phyloP scores from a whole-genome alignment of 2,113 vertebrate species.

The Sturnira hondurensis region DNA sequence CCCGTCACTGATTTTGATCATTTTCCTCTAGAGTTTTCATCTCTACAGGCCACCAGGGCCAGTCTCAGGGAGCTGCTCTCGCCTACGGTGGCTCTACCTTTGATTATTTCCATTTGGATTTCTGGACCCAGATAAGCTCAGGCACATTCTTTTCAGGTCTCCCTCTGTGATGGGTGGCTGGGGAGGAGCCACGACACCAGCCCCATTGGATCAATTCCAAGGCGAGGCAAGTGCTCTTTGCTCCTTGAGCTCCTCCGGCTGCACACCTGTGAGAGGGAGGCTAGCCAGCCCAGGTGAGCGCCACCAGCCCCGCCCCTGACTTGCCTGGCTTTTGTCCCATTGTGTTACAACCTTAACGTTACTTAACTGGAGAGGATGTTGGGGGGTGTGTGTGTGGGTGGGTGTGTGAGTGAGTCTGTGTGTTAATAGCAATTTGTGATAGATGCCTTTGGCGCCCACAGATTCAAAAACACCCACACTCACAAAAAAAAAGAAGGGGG shows the following conservation, averaged over 20 bases:
- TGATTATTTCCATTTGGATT: not conserved
- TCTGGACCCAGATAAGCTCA: not conserved
- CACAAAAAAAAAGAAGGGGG: conserved; percentile 49
- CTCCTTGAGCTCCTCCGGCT: not conserved
- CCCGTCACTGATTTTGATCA: not conserved
- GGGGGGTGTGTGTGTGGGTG: not conserved
- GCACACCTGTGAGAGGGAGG: not conserved
- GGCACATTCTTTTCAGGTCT: not conserved
- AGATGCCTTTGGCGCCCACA: conserved; percentile 88
- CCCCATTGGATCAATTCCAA: accelerated
- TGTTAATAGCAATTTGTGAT: conserved; percentile 91
- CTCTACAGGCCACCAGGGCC: not conserved
- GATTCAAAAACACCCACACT: conserved; percentile 81
- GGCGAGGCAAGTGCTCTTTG: no score
- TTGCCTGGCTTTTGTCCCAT: conserved; percentile 9
- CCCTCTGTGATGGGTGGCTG: not conserved
- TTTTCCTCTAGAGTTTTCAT: not conserved
- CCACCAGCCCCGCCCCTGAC: not conserved
- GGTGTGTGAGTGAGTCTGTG: not conserved
- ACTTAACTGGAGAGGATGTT: conserved; percentile 79
- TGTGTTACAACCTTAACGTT: conserved; percentile 63
- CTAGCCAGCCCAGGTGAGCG: not conserved
- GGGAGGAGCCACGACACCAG: not conserved
- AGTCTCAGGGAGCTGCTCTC: not conserved
- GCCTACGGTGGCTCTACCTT: not conserved